Evolutionary conservation across 2,797 vertebrate genomes (phyloP).

Genomic region (Dendrocincla fuliginosa): DNA sequence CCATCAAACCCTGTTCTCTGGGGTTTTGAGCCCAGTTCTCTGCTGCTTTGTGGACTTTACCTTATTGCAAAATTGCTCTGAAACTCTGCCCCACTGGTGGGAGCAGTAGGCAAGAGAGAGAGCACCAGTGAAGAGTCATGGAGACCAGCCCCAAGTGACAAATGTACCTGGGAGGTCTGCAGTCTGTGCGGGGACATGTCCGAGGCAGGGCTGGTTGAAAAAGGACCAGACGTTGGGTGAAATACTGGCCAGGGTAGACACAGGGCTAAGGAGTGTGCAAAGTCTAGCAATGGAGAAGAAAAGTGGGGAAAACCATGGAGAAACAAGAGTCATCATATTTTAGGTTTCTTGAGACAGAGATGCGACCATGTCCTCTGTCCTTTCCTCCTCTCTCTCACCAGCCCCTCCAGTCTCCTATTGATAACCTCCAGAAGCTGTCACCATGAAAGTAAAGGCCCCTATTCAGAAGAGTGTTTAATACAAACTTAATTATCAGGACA

Average conservation of each 20-base stretch:
- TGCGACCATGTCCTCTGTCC: accelerated
- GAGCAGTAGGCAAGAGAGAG: not conserved
- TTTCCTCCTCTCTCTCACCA: accelerated
- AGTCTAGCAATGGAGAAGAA: not conserved
- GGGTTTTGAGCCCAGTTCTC: not conserved
- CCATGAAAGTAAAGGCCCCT: not conserved
- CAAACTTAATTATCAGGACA: not conserved
- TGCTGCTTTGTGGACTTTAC: not conserved
- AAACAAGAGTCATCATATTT: not conserved
- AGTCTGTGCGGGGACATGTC: accelerated
- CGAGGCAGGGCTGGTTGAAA: not conserved
- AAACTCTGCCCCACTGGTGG: not conserved
- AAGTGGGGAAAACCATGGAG: not conserved
- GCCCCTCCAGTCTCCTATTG: not conserved
- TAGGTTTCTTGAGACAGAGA: not conserved
- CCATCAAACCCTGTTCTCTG: accelerated
- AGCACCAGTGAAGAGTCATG: accelerated
- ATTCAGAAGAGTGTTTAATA: not conserved
- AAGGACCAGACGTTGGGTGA: not conserved
- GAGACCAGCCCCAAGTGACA: accelerated
- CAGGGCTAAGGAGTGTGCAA: accelerated
- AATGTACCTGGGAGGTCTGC: accelerated
- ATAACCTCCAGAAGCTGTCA: not conserved
- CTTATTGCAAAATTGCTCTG: not conserved
- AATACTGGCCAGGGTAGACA: not conserved